Base-by-base conservation (phyloP, 1,140 invertebrate species). In the Andricus grossulariae region DNA sequence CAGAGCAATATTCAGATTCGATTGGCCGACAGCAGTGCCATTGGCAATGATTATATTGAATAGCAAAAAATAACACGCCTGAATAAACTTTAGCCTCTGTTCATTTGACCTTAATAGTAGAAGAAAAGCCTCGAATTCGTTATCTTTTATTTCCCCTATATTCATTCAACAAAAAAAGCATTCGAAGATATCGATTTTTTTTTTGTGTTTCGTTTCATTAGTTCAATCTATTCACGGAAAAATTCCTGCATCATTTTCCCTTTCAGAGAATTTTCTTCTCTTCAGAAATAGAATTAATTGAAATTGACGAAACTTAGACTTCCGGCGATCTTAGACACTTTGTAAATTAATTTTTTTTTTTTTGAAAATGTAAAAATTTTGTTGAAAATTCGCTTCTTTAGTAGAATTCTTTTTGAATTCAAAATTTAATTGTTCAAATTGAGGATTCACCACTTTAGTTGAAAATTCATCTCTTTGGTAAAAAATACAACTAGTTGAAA, bases 1-100 rank as follows among this genome's bases (percentile, higher is more conserved):
- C 16, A 66, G 60, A 13, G 60, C 25, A 66, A 66, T 66, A 66
- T 66, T 66, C 60, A 45, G 39, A 66, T 66, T 66, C 39, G 60
- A 66, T 66, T 66, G 25, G 32, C 16, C 13, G 32, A 66, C 32
- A 66, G 32, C 60, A 66, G 25, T 32, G 21, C 52, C 25, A 39
- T 0, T 32, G 15, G 25, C 13, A 66, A 32, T 66, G 32, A 66
- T 66, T 66, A 16, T 16, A 66, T 13, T 16, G 25, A 5, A 15
- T 16, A 66, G 21, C 16, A 32, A 66, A 32, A n/a, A 16, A 32
- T 66, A 25, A 15, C 11, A 15, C 57, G 25, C 16, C 25, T 66
- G 54, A 66, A 21, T 32, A 32, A 66, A 66, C 15, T 10, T 39
- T 66, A 66, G 32, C 32, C 57, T 15, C 21, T 11, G 21, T 25